These are phyloP conservation scores for Dasypus novemcinctus DNA, from an alignment of 2,113 vertebrate genomes.

Conservation along the genomic window DNA sequence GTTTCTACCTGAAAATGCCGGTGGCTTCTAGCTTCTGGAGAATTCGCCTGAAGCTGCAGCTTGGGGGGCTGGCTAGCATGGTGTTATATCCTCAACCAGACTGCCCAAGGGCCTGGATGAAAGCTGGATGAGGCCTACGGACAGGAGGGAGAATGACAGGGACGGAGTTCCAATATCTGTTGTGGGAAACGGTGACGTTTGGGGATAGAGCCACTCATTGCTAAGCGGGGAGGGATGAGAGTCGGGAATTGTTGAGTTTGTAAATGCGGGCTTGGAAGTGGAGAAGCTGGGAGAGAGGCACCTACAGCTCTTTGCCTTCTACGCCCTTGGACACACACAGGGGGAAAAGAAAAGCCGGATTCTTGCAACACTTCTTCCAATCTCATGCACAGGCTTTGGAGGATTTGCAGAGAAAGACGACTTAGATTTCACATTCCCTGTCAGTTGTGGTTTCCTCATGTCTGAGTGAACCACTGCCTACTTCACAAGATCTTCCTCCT, in stretches of 20 bases:
- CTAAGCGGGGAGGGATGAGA: too few species aligned
- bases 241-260: background rate
- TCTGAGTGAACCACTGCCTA: background rate
- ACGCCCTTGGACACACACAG: background rate
- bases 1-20: background rate
- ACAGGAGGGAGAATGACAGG: background rate
- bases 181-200: background rate
- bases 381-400: background rate
- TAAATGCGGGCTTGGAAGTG: background rate
- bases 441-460: background rate
- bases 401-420: background rate
- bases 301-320: background rate
- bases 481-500: background rate
- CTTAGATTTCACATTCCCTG: background rate
- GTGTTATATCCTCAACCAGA: too few species aligned
- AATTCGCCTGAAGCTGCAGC: background rate
- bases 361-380: background rate
- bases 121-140: background rate
- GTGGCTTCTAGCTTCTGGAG: background rate
- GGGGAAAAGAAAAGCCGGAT: background rate
- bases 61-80: background rate
- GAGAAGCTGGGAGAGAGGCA: background rate
- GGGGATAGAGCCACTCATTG: background rate
- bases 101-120: too few species aligned
- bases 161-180: background rate